phyloP scores from a whole-genome alignment of 2,113 vertebrate species.

The Delphinus delphis region DNA sequence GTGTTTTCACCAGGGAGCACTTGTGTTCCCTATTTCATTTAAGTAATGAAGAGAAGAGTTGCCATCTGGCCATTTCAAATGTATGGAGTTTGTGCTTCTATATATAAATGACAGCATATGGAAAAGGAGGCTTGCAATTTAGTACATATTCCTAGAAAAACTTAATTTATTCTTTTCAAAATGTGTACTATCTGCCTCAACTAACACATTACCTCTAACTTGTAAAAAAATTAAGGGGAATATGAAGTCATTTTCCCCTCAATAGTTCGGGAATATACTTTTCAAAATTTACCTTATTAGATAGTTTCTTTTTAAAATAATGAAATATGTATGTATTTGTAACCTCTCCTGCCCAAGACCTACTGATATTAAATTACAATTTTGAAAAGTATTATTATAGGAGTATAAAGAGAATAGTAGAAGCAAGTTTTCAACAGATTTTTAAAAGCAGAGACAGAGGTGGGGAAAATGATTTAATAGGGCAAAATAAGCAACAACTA shows the following conservation, averaged over 20 bases:
- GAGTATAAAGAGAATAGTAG: not conserved
- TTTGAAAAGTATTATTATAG: not conserved
- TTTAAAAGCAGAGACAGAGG: not conserved
- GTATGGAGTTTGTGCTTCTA: slow-evolving; percentile 48
- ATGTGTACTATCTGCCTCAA: not conserved
- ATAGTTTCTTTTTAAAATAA: not conserved
- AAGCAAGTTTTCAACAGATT: not conserved
- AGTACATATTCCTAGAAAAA: slow-evolving; percentile 39
- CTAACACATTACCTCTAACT: not conserved
- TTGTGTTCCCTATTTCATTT: slow-evolving; percentile 42
- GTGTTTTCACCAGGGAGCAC: slow-evolving; percentile 37
- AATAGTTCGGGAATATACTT: not conserved
- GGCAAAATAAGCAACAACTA: not conserved
- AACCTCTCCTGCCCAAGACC: not conserved
- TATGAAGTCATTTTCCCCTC: not conserved
- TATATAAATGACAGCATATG: slow-evolving; percentile 44
- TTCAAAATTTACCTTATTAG: not conserved
- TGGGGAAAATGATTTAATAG: not conserved
- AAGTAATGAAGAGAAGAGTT: slow-evolving; percentile 28
- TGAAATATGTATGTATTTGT: not conserved
- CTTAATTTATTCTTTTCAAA: not conserved
- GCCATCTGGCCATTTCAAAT: slow-evolving; percentile 53
- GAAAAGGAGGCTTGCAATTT: not conserved
- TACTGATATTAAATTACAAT: not conserved
- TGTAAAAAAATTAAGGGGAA: not conserved